These are phyloP conservation scores for Oreamnos americanus DNA, from an alignment of 2,113 vertebrate species.

Conservation along the genomic window DNA sequence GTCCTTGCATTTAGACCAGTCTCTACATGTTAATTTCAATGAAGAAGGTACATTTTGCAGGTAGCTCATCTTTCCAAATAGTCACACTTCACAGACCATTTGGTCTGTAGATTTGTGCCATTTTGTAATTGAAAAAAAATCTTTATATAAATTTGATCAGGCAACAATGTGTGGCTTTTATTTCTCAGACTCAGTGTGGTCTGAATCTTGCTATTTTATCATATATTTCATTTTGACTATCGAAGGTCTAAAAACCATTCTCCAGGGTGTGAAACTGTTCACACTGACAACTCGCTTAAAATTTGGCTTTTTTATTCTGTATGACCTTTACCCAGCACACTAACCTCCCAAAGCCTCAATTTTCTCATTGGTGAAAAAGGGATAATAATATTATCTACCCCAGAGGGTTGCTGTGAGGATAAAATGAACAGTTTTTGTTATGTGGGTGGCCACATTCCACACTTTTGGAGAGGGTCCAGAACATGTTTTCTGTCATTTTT, in stretches of 20 bases:
- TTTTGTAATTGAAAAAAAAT: not conserved
- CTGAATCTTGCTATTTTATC: not conserved
- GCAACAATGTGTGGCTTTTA: not conserved
- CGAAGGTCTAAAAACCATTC: not conserved
- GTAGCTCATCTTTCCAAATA: not conserved
- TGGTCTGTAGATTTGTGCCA: not conserved
- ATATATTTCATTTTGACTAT: not conserved
- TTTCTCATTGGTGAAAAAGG: not conserved
- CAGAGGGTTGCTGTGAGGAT: not conserved
- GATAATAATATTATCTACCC: not conserved
- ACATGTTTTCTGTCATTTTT: not conserved
- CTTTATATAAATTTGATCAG: not conserved
- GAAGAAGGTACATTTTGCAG: not conserved
- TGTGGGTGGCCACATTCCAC: not conserved
- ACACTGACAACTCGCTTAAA: slow-evolving; percentile 7
- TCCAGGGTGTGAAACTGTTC: not conserved
- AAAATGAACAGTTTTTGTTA: not conserved
- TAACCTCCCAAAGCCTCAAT: not conserved
- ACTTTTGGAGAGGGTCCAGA: not conserved
- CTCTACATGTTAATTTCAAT: not conserved
- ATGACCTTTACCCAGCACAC: not conserved
- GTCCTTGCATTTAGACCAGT: not conserved
- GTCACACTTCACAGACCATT: not conserved
- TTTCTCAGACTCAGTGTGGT: not conserved
- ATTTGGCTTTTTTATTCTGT: not conserved